phyloP scores from a whole-genome alignment of 2,797 vertebrate species.

The Gymnothorax javanicus region DNA sequence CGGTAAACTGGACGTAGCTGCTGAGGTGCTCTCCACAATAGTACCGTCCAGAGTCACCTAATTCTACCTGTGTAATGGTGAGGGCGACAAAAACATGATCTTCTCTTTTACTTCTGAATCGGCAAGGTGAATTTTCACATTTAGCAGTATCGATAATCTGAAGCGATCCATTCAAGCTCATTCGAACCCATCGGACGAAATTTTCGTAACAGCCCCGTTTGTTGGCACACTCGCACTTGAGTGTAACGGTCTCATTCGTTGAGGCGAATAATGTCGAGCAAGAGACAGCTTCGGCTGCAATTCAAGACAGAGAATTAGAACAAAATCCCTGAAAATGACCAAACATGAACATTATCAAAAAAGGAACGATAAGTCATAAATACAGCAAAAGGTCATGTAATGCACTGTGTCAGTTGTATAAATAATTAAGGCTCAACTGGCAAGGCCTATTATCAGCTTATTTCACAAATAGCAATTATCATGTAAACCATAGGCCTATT shows the following conservation, averaged over 20 bases:
- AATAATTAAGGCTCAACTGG: no score
- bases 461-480: no score
- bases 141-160: constrained; percentile 23
- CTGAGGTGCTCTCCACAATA: constrained; percentile 29
- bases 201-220: background rate
- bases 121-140: background rate
- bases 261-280: background rate
- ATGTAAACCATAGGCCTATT: no score
- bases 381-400: no score
- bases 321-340: background rate
- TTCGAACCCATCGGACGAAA: constrained; percentile 23
- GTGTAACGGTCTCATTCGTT: background rate
- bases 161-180: background rate
- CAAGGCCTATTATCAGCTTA: no score
- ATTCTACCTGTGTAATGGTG: background rate
- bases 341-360: background rate
- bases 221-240: constrained; percentile 1
- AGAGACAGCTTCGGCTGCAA: background rate
- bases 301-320: background rate
- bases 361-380: background rate
- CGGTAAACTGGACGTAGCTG: constrained; percentile 11
- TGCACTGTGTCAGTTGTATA: no score
- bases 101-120: background rate
- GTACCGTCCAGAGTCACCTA: constrained; percentile 27
- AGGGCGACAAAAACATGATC: background rate